A percentile compares a stretch with the other conserved stretches of the same genome.
Conservation (phyloP, 2,113 vertebrate genomes). For the Pedionomus torquatus region DNA sequence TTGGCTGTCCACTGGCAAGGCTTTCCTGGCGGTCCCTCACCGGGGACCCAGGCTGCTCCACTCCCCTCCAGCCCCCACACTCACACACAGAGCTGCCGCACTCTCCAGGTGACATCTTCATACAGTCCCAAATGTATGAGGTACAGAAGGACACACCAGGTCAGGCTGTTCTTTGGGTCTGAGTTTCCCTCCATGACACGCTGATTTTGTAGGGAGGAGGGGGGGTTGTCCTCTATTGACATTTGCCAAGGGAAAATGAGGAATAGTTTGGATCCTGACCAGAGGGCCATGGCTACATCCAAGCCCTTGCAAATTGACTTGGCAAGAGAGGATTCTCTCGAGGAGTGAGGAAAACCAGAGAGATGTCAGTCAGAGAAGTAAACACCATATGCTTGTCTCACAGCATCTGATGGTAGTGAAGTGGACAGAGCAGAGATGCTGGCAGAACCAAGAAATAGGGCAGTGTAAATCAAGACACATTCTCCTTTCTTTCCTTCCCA, state of each 20-base stretch:
- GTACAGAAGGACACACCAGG: not conserved
- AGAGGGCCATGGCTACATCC: constrained; percentile 66
- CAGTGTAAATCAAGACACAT: not conserved
- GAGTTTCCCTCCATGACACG: not conserved
- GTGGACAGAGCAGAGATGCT: constrained; percentile 54
- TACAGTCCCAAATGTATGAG: not conserved
- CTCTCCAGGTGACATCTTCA: not conserved
- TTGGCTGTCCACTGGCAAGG: not conserved
- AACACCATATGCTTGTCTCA: constrained; percentile 71
- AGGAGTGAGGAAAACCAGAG: constrained; percentile 59
- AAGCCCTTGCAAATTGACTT: constrained; percentile 76
- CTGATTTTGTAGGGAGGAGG: not conserved
- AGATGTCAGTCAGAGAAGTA: constrained; percentile 63
- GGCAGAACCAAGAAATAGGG: constrained; percentile 18
- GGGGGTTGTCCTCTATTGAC: constrained; percentile 11
- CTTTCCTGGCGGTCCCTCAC: not conserved
- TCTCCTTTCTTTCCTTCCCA: constrained; percentile 29
- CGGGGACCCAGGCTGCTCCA: not conserved
- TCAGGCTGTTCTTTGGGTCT: not conserved
- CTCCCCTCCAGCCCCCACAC: not conserved
- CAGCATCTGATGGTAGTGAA: constrained; percentile 49
- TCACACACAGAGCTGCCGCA: not conserved
- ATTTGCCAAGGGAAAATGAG: constrained; percentile 58
- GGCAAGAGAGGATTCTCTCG: constrained; percentile 63
- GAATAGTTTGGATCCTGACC: constrained; percentile 55